Evolutionary conservation across 1,140 invertebrate species (phyloP).

Genomic region (Drosophila tristis): DNA sequence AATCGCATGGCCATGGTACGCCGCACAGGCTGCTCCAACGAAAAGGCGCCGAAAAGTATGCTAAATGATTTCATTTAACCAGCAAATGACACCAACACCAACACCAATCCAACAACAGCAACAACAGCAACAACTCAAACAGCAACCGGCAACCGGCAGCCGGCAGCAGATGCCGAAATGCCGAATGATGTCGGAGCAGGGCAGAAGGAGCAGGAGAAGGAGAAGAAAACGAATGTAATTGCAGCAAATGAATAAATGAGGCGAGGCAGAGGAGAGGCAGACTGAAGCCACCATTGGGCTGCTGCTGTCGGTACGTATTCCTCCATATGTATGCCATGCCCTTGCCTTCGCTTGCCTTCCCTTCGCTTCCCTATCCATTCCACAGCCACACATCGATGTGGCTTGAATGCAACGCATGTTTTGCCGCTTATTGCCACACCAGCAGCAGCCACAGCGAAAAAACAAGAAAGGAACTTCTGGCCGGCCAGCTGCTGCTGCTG

Average conservation of each 20-base stretch:
- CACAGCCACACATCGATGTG: slow-evolving; percentile 2
- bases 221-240: slow-evolving; percentile 64
- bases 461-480: background rate
- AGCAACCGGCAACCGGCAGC: background rate
- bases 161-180: slow-evolving; percentile 16
- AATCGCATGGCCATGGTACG: no score
- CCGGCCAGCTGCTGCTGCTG: no score
- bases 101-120: background rate
- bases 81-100: slow-evolving; percentile 43
- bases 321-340: no score
- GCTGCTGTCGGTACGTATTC: slow-evolving; percentile 2
- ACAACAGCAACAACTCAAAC: background rate
- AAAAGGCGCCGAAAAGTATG: slow-evolving; percentile 51
- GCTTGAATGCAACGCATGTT: slow-evolving; percentile 70
- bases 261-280: slow-evolving; percentile 19
- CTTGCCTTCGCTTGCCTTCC: no score
- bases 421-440: slow-evolving; percentile 52
- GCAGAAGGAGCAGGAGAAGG: background rate
- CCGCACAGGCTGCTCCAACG: no score
- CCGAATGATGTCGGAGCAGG: slow-evolving; percentile 8
- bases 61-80: slow-evolving; percentile 67
- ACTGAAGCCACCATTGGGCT: slow-evolving; percentile 5
- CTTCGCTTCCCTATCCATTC: no score
- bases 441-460: slow-evolving; percentile 11
- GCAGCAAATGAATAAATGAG: slow-evolving; percentile 78